Evolutionary conservation across 2,888 invertebrate genomes (phyloP).

Genomic region (Anodontia alba): DNA sequence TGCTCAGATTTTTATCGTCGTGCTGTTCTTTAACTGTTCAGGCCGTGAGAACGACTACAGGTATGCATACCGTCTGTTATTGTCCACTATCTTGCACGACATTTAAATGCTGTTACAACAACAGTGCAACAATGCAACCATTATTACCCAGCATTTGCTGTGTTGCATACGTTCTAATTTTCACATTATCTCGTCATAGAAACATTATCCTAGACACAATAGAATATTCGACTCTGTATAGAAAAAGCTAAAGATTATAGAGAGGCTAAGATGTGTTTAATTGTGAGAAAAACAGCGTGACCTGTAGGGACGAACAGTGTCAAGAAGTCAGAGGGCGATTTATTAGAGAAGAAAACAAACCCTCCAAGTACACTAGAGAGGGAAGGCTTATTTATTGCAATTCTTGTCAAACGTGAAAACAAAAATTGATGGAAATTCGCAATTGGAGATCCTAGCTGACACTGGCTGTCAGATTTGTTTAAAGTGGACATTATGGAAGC

Average conservation of each 20-base stretch:
- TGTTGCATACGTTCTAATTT: constrained; percentile 58
- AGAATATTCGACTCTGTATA: constrained; percentile 48
- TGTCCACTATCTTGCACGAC: background rate
- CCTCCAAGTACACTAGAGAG: background rate
- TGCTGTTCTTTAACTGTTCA: too few species aligned
- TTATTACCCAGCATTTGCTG: constrained; percentile 38
- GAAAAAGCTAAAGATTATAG: constrained; percentile 50
- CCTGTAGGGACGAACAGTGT: constrained; percentile 56
- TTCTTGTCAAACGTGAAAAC: constrained; percentile 59
- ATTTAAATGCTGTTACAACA: constrained; percentile 19
- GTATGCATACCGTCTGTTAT: background rate
- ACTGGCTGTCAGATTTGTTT: constrained; percentile 22
- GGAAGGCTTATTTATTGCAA: constrained; percentile 53
- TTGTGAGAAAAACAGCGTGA: constrained; percentile 63
- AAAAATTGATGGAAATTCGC: constrained; percentile 63
- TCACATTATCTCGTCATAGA: constrained; percentile 60
- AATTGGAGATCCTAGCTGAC: constrained; percentile 42
- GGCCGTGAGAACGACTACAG: background rate
- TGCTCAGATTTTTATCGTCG: too few species aligned
- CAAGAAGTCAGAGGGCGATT: constrained; percentile 59
- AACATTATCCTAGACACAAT: constrained; percentile 51
- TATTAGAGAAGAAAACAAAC: constrained; percentile 53
- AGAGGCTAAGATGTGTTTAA: constrained; percentile 29
- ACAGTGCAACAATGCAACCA: constrained; percentile 11
- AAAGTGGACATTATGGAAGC: constrained; percentile 14